Evolutionary conservation across 2,113 vertebrate species (phyloP), one percentile per base, ranked within the genome.

Genomic region (Hiodon alosoides): DNA sequence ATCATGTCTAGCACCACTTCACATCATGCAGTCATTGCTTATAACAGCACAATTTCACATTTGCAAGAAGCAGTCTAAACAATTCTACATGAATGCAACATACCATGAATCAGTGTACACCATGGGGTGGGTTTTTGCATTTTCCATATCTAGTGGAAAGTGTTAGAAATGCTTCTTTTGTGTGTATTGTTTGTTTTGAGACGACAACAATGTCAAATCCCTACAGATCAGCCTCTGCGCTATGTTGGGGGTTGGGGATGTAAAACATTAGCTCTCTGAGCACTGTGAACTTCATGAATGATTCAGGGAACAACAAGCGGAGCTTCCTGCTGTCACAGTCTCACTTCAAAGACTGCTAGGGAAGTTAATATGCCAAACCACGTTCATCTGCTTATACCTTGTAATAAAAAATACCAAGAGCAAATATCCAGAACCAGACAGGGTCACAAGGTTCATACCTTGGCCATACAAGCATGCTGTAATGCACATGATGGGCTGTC

Each of bases 281-380:
- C 62, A 54, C 16, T 10, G 31, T 67, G 72, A 55, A 65, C 52
- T 65, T 54, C 8, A 10, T 11, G 11, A 67, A 48, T 74, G 52
- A 61, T 67, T 57, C 72, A 74, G n/a, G 51, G 61, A 14, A 55
- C 51, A 46, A 46, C 8, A 52, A 53, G 17, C 31, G 11, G 14
- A 9, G 53, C 52, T 55, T n/a, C 5, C 62, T 74, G 61, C 17
- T 70, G 69, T 46, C 53, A 52, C 69, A 70, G 53, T 70, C 62
- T n/a, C 3, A 17, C 52, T 71, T 31, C 13, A 47, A 7, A 57
- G 48, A 54, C 62, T 67, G 69, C 46, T 53, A 70, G 17, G 52
- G 9, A 70, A 9, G 9, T 47, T n/a, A 64, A 65, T 16, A 17
- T 66, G 52, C 52, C 61, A n/a, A 74, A 54, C 5, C 16, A 14